phyloP scores from a whole-genome alignment of 2,113 vertebrate species.

The Sminthopsis crassicaudata region DNA sequence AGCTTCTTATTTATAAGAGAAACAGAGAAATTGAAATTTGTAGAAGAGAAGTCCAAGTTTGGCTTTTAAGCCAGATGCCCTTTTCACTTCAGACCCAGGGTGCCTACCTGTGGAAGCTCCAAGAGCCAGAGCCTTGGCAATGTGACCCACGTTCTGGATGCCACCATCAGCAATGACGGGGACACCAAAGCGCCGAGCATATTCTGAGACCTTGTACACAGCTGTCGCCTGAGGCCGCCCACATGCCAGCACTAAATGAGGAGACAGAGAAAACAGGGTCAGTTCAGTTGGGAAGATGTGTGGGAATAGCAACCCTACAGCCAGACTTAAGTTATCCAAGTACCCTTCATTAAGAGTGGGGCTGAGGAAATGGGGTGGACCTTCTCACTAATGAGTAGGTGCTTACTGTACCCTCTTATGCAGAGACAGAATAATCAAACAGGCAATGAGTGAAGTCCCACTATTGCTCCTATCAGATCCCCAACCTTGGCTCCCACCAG shows the following conservation, averaged over 20 bases:
- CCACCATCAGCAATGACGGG: slow-evolving; percentile 97
- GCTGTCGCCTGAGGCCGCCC: slow-evolving; percentile 97
- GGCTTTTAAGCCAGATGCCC: neutral
- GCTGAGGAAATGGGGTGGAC: neutral
- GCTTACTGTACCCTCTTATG: neutral
- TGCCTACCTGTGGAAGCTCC: slow-evolving; percentile 95
- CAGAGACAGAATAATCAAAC: neutral
- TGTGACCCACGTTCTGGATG: slow-evolving; percentile 96
- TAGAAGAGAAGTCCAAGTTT: neutral
- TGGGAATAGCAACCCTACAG: rapidly evolving
- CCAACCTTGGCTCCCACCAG: neutral
- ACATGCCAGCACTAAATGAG: slow-evolving; percentile 91
- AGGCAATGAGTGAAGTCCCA: neutral
- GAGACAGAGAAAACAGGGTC: slow-evolving; percentile 52
- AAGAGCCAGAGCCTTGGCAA: slow-evolving; percentile 94
- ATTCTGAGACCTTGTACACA: slow-evolving; percentile 97
- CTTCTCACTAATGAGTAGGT: neutral
- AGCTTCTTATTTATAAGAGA: neutral
- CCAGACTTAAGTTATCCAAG: slow-evolving; percentile 19
- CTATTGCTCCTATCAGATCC: neutral
- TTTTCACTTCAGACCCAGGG: neutral
- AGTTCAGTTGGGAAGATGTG: rapidly evolving
- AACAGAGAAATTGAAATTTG: neutral
- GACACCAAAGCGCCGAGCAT: slow-evolving; percentile 93
- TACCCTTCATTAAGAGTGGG: slow-evolving; percentile 40